phyloP scores from a whole-genome alignment of 2,797 vertebrate species.

The Liparis tanakae region DNA sequence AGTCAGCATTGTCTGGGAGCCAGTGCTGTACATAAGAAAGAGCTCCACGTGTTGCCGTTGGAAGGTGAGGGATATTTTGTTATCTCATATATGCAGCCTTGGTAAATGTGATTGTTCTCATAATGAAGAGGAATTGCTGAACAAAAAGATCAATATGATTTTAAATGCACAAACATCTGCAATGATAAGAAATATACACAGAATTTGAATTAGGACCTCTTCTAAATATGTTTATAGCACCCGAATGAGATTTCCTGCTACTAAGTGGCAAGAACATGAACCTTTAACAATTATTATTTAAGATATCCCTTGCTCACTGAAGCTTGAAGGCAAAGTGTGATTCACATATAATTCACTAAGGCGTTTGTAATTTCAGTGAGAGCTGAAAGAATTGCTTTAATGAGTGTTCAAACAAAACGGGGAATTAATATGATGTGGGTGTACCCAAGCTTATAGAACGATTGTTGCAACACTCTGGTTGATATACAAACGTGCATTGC shows the following conservation, averaged over 20 bases:
- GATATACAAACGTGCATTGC: slow-evolving; percentile 10
- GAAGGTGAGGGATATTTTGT: slow-evolving; percentile 77
- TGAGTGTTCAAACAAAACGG: slow-evolving; percentile 61
- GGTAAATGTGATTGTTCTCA: slow-evolving; percentile 78
- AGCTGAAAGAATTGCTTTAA: slow-evolving; percentile 57
- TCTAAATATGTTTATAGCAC: slow-evolving; percentile 51
- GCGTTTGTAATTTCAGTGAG: slow-evolving; percentile 55
- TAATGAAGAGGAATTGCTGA: slow-evolving; percentile 82
- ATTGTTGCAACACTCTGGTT: slow-evolving; percentile 37
- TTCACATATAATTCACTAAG: slow-evolving; percentile 61
- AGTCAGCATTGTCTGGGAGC: slow-evolving; percentile 77
- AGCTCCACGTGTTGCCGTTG: slow-evolving; percentile 57
- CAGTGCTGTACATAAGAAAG: slow-evolving; percentile 65
- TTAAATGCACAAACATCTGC: slow-evolving; percentile 68
- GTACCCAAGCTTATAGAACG: slow-evolving; percentile 44
- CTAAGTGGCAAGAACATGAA: slow-evolving; percentile 59
- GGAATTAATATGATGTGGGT: slow-evolving; percentile 54
- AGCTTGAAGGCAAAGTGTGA: slow-evolving; percentile 64
- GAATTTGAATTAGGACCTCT: slow-evolving; percentile 64
- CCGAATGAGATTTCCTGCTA: slow-evolving; percentile 67
- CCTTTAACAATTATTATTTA: slow-evolving; percentile 72
- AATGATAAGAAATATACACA: slow-evolving; percentile 73
- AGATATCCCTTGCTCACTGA: slow-evolving; percentile 55
- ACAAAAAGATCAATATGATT: slow-evolving; percentile 78
- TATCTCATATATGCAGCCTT: slow-evolving; percentile 76